Percentiles rank a stretch among this genome's conserved stretches.
Evolutionary conservation across 1,140 invertebrate genomes (phyloP).

Genomic region (Himalopsyche phryganea): DNA sequence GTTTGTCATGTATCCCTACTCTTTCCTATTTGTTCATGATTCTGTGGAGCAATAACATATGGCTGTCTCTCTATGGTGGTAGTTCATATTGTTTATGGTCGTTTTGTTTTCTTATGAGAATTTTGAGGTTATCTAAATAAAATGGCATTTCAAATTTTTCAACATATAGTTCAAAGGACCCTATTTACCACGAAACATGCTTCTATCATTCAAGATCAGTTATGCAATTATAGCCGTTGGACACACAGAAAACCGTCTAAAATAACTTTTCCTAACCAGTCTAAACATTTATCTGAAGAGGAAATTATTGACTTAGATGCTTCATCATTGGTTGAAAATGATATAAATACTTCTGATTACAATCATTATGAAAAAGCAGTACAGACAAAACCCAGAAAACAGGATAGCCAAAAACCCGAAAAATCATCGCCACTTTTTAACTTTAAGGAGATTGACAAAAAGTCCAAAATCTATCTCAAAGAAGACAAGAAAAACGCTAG

Average conservation of each 20-base stretch:
- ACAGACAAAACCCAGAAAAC: constrained; percentile 17
- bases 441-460: background rate
- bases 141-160: constrained; percentile 11
- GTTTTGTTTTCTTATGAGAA: too few species aligned
- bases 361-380: constrained; percentile 26
- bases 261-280: constrained; percentile 9
- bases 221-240: constrained; percentile 19
- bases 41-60: too few species aligned
- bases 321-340: background rate
- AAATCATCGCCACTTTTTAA: background rate
- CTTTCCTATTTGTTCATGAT: too few species aligned
- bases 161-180: background rate
- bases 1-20: too few species aligned
- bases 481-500: background rate
- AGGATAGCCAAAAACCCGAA: constrained; percentile 1
- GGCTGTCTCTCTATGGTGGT: too few species aligned
- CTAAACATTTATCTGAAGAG: constrained; percentile 1
- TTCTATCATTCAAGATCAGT: background rate
- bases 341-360: constrained; percentile 15
- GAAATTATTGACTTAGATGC: constrained; percentile 38
- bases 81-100: too few species aligned
- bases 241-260: constrained; percentile 17
- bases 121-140: constrained; percentile 13
- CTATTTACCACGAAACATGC: constrained; percentile 3
- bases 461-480: background rate